Conservation (phyloP, 2,888 invertebrate species). For the Melanostoma scalare region DNA sequence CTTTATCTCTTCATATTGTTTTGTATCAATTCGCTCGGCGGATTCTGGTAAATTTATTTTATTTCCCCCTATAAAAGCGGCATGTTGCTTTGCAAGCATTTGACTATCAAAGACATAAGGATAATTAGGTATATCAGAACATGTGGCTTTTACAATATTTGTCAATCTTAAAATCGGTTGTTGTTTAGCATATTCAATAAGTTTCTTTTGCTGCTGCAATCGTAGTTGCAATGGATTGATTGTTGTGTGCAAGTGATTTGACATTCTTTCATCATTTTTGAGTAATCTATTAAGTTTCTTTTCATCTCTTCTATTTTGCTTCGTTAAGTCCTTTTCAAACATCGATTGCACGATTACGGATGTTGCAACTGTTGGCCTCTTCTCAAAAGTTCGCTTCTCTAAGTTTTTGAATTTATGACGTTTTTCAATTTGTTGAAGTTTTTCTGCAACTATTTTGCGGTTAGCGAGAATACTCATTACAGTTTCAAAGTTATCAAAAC, state of each 20-base stretch:
- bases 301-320: slow-evolving; percentile 91
- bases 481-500: slow-evolving; percentile 92
- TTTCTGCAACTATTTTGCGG: slow-evolving; percentile 83
- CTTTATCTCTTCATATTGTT: slow-evolving; percentile 92
- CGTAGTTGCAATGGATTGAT: slow-evolving; percentile 81
- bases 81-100: slow-evolving; percentile 85
- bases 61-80: slow-evolving; percentile 89
- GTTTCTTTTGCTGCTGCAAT: slow-evolving; percentile 79
- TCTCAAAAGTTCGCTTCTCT: slow-evolving; percentile 65
- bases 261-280: slow-evolving; percentile 79
- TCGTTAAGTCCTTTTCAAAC: slow-evolving; percentile 89
- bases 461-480: slow-evolving; percentile 87
- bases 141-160: slow-evolving; percentile 73
- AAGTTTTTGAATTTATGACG: slow-evolving; percentile 64
- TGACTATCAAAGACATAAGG: slow-evolving; percentile 95
- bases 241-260: slow-evolving; percentile 80
- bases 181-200: slow-evolving; percentile 78
- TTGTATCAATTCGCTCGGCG: slow-evolving; percentile 87
- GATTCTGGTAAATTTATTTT: slow-evolving; percentile 92
- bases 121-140: slow-evolving; percentile 83
- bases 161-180: slow-evolving; percentile 78
- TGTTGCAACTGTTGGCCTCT: slow-evolving; percentile 87
- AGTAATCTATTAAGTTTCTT: slow-evolving; percentile 85
- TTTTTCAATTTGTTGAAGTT: slow-evolving; percentile 78
- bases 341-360: slow-evolving; percentile 93